Evolutionary conservation across 2,797 vertebrate genomes (phyloP), one percentile per base, ranked within the genome.

Genomic region (Labeo calbasu): DNA sequence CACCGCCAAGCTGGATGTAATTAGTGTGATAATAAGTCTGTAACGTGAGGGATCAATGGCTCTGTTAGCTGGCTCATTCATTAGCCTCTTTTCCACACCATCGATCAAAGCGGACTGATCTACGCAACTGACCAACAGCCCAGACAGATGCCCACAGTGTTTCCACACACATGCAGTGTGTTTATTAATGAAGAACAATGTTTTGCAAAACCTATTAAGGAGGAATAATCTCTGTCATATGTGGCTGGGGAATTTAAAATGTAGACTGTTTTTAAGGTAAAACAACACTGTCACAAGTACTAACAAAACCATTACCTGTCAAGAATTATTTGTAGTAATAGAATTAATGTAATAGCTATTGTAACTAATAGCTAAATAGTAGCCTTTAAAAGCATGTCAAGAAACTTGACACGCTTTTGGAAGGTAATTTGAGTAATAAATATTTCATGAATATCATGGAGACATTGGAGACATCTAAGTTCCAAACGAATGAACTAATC

Each of bases 1-100:
- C 25, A 40, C 69, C 65, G 79, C 85, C 86, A 85, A 40, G 28
- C 87, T 83, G 83, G 50, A 73, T 86, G 81, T 83, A 79, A 86
- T 86, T 73, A 83, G 57, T 57, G 66, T 66, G 25, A 43, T 82
- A 82, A 86, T 86, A 71, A 61, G 72, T 81, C 25, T 72, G 53
- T 53, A 71, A 48, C 32, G 32, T 61, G 46, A 40, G 14, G 46
- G 84, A 86, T 86, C 79, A 78, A 86, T 82, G 73, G 36, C 55
- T 59, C 72, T 40, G 65, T 65, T 46, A 57, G 48, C n/a, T 9
- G 70, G 19, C 75, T 70, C 57, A 23, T 82, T 86, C 50, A 57
- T 78, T 77, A 81, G 71, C 79, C 40, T 79, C 69, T 76, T 77
- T 77, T 71, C 73, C 66, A 86, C 73, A 66, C 59, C 68, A 76